phyloP scores from a whole-genome alignment of 53 echinoderm and acorn worm genomes.

The Zoroaster sp. region DNA sequence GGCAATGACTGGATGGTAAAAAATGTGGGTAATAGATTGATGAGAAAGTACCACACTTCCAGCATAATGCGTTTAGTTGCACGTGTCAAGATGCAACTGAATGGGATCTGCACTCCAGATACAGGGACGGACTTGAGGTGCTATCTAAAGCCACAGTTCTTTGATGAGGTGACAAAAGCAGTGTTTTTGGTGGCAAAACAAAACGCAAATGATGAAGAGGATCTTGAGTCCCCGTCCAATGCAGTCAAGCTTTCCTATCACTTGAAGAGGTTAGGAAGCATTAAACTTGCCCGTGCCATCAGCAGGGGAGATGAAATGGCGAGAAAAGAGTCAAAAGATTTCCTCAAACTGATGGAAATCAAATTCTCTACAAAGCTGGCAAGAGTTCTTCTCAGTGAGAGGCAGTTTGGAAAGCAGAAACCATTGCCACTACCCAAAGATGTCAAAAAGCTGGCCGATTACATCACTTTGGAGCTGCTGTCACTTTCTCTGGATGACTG shows the following conservation, averaged over 20 bases:
- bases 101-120: background rate
- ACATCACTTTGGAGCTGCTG: conserved; percentile 39
- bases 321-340: conserved; percentile 36
- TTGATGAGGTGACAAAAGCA: conserved; percentile 37
- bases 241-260: conserved; percentile 51
- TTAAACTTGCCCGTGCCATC: conserved; percentile 59
- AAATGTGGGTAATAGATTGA: conserved; percentile 57
- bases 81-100: conserved; percentile 37
- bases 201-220: conserved; percentile 50
- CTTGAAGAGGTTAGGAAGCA: conserved; percentile 58
- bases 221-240: conserved; percentile 48
- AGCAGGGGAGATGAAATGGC: background rate
- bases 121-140: conserved; percentile 21
- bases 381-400: conserved; percentile 49
- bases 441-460: conserved; percentile 29
- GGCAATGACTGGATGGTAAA: conserved; percentile 54
- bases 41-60: conserved; percentile 61
- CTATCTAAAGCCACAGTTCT: background rate
- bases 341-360: conserved; percentile 51
- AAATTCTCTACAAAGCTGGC: conserved; percentile 68
- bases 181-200: conserved; percentile 36
- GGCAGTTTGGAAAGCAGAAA: conserved; percentile 8
- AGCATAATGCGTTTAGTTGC: conserved; percentile 54
- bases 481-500: conserved; percentile 21
- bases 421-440: conserved; percentile 63